Evolutionary conservation across 1,140 invertebrate species (phyloP), one percentile per base, ranked within the genome.

Genomic region (Leptoteleia sp.): DNA sequence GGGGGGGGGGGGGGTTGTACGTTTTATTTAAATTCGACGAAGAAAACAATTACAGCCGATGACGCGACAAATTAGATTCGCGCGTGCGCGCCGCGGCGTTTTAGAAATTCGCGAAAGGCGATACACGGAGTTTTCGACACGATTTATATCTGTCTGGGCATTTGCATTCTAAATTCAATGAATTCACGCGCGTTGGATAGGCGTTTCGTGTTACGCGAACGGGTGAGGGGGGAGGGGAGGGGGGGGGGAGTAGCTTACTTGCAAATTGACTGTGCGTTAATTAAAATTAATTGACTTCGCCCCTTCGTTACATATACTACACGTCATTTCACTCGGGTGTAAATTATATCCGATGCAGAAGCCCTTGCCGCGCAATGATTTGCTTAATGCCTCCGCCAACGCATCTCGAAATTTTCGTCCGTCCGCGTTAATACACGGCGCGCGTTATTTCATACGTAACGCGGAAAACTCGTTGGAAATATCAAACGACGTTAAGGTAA

Each of bases 221-320:
- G 54, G 61, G 54, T 72, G n/a, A n/a, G n/a, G n/a, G n/a, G n/a
- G n/a, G n/a, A n/a, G n/a, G n/a, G n/a, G n/a, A n/a, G n/a, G n/a
- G n/a, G n/a, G n/a, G n/a, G n/a, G n/a, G n/a, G n/a, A n/a, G n/a
- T n/a, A 68, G 76, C 71, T 75, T 81, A 47, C 79, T 73, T 80
- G 55, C 71, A 82, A 80, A 85, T 82, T 82, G 84, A 85, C 81
- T 84, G 82, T 78, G 76, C 80, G 78, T 84, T 87, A 84, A 86
- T 87, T 86, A 83, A 83, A 83, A 85, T 85, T 86, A 83, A 87
- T 86, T 83, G 84, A 87, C 85, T 84, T 77, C 73, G 73, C 80
- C 57, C 68, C 64, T 75, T 76, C 64, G 55, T 76, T 57, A 73
- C 48, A 45, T 76, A 52, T n/a, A n/a, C 76, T 80, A 77, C 65